phyloP scores from a whole-genome alignment of 2,888 invertebrate species.

The Drosophila buzzatii region DNA sequence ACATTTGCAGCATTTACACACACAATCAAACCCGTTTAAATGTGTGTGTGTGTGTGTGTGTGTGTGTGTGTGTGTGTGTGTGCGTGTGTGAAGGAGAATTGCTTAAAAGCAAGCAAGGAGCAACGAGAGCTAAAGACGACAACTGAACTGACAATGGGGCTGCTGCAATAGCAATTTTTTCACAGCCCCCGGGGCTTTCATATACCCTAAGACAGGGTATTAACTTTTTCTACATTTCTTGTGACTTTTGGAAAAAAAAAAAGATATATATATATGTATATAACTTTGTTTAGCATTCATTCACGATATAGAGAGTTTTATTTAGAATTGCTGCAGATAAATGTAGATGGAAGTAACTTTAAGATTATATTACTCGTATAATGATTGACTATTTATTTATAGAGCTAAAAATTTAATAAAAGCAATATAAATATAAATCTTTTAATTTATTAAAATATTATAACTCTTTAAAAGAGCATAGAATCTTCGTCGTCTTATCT shows the following conservation, averaged over 20 bases:
- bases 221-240: not conserved
- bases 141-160: constrained; percentile 65
- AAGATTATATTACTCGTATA: too few species aligned
- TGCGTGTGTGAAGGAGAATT: constrained; percentile 45
- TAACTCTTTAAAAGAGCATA: not conserved
- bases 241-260: not conserved
- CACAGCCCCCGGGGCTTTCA: constrained; percentile 10
- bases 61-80: constrained; percentile 16
- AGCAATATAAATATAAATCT: too few species aligned
- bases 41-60: constrained; percentile 7
- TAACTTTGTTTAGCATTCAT: not conserved
- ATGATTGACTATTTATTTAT: too few species aligned
- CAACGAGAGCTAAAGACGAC: constrained; percentile 50
- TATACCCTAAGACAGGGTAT: not conserved
- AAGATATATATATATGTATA: too few species aligned
- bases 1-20: constrained; percentile 76
- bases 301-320: too few species aligned
- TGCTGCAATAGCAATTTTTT: constrained; percentile 44
- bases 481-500: not conserved
- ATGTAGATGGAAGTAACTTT: too few species aligned
- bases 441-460: too few species aligned
- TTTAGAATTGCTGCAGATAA: too few species aligned
- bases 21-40: constrained; percentile 63
- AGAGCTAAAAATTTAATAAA: too few species aligned
- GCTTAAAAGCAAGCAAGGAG: constrained; percentile 60